Percentiles rank a stretch among this genome's conserved stretches.
These are phyloP conservation scores for Polyploca ridens DNA, from an alignment of 2,888 invertebrate species.

Conservation along the genomic window DNA sequence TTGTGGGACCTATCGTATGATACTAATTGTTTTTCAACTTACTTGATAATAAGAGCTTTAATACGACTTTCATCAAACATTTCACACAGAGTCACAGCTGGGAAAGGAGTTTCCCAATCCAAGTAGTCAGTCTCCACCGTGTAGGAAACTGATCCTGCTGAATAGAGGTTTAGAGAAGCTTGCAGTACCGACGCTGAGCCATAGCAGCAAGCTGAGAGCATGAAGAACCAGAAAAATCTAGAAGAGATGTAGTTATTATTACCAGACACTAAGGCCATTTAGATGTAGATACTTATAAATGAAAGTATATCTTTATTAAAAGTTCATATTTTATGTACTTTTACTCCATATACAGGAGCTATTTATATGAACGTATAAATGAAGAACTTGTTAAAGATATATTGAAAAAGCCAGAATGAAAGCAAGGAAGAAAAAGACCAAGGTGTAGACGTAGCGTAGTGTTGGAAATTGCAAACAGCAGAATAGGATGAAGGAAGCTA, in stretches of 20 bases:
- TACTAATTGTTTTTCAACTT: conserved; percentile 27
- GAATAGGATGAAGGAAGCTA: no score
- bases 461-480: no score
- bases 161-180: conserved; percentile 68
- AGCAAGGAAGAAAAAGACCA: no score
- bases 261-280: background rate
- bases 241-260: conserved; percentile 30
- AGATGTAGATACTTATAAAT: no score
- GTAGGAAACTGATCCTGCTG: conserved; percentile 78
- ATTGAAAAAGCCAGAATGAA: no score
- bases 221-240: conserved; percentile 83
- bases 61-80: conserved; percentile 57
- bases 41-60: conserved; percentile 56
- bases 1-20: no score
- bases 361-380: no score
- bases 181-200: conserved; percentile 63
- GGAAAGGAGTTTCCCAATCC: conserved; percentile 86
- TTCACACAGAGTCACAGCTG: conserved; percentile 86
- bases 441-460: no score
- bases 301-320: no score
- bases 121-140: conserved; percentile 85
- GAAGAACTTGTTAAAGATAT: no score
- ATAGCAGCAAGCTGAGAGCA: conserved; percentile 61
- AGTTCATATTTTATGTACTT: no score
- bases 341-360: no score